A percentile compares a stretch with the other conserved stretches of the same genome.
Evolutionary conservation across 2,113 vertebrate genomes (phyloP).

Genomic region (Narcine bancroftii): DNA sequence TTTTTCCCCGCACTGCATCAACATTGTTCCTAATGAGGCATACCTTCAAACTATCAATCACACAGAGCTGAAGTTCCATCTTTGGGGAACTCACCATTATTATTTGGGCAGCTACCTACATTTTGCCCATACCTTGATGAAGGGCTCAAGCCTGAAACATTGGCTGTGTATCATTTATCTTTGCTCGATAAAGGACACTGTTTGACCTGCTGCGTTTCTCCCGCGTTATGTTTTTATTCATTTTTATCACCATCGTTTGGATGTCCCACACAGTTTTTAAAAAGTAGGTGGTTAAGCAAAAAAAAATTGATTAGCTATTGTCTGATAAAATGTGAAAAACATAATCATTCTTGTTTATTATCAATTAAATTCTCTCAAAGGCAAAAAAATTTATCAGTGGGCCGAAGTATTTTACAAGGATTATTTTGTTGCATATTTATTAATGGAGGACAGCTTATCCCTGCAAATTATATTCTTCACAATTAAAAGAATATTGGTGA

Average conservation of each 20-base stretch:
- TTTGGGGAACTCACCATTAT: neutral
- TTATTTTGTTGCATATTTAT: neutral
- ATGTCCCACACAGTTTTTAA: neutral
- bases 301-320: neutral
- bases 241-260: no score
- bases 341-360: neutral
- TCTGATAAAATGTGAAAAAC: neutral
- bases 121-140: no score
- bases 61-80: neutral
- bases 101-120: no score
- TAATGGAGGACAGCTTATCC: neutral
- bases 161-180: no score
- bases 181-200: no score
- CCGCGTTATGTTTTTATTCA: no score
- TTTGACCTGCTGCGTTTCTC: no score
- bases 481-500: neutral
- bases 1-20: neutral
- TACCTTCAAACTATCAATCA: conserved; percentile 10
- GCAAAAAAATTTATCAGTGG: no score
- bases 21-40: conserved; percentile 9
- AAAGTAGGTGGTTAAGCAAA: neutral
- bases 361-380: neutral
- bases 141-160: no score
- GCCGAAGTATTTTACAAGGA: no score
- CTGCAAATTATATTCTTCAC: neutral